A percentile compares a stretch with the other conserved stretches of the same genome.
phyloP scores from a whole-genome alignment of 2,797 vertebrate species.

The Loriculus beryllinus region DNA sequence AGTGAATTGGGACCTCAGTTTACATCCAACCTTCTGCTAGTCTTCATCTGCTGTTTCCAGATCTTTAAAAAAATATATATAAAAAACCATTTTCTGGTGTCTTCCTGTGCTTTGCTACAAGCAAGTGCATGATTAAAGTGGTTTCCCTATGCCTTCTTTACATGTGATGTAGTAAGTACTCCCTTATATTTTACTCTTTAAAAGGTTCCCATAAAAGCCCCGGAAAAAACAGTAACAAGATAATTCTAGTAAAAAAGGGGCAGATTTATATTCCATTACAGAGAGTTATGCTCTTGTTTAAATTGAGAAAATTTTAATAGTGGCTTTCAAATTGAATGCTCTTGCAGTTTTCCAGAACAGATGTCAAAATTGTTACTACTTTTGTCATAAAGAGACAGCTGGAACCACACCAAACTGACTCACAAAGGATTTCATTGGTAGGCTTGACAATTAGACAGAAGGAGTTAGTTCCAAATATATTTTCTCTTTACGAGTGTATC shows the following conservation, averaged over 20 bases:
- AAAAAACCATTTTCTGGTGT: not conserved
- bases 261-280: not conserved
- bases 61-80: not conserved
- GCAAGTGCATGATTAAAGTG: not conserved
- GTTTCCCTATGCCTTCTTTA: not conserved
- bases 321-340: not conserved
- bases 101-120: not conserved
- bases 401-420: not conserved
- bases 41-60: not conserved
- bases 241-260: not conserved
- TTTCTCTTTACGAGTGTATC: not conserved
- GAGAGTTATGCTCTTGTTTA: not conserved
- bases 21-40: not conserved
- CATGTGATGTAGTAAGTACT: not conserved
- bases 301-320: not conserved
- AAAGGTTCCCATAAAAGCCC: not conserved
- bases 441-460: not conserved
- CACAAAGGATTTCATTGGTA: not conserved
- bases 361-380: not conserved
- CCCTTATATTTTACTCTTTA: not conserved
- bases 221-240: not conserved
- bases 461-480: not conserved
- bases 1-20: not conserved
- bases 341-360: not conserved
- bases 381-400: not conserved